Conservation (phyloP, 2,113 vertebrate genomes). For the Heloderma charlesbogerti region DNA sequence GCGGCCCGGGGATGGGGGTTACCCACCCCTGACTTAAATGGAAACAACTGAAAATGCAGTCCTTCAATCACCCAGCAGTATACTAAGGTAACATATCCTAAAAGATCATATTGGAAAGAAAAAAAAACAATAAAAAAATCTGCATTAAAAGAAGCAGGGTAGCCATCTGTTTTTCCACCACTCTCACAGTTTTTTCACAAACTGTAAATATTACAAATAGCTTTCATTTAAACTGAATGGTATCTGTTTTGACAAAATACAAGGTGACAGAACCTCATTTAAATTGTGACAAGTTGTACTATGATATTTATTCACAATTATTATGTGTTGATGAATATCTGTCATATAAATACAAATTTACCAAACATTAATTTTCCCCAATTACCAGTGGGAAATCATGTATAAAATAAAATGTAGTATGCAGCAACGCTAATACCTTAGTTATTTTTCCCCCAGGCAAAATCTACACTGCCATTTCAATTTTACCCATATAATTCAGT, state of each 20-base stretch:
- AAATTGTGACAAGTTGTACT: background rate
- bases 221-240: conserved; percentile 23
- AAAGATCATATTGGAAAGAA: background rate
- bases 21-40: background rate
- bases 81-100: background rate
- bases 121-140: background rate
- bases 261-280: background rate
- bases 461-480: conserved; percentile 4
- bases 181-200: background rate
- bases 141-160: background rate
- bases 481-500: rapidly evolving
- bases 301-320: conserved; percentile 31
- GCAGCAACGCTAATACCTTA: background rate
- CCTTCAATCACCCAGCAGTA: background rate
- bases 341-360: conserved; percentile 21
- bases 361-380: conserved; percentile 17
- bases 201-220: conserved; percentile 3
- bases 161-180: conserved; percentile 11
- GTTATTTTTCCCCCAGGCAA: conserved; percentile 13
- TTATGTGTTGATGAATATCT: conserved; percentile 9
- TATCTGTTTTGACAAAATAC: conserved; percentile 5
- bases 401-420: conserved; percentile 35
- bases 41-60: conserved; percentile 10
- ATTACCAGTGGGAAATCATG: background rate
- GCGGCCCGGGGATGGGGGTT: too few species aligned